phyloP scores from a whole-genome alignment of 2,113 vertebrate genomes.

The Accipiter cooperii region DNA sequence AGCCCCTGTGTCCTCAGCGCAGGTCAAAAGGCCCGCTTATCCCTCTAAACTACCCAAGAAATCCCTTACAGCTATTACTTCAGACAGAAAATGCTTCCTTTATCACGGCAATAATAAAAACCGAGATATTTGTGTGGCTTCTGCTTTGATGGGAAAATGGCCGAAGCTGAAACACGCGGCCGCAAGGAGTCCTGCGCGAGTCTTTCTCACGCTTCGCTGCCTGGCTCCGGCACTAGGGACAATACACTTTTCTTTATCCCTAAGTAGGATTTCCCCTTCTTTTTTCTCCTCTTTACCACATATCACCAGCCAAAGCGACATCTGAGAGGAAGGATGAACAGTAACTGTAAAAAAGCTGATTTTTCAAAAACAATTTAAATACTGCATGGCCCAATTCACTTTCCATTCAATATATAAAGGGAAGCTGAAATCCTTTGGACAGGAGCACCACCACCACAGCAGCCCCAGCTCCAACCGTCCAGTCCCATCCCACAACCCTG shows the following conservation, averaged over 20 bases:
- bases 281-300: background rate
- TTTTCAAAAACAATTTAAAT: background rate
- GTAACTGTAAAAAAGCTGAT: background rate
- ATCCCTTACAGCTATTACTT: background rate
- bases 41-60: background rate
- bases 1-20: background rate
- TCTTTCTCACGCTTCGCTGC: background rate
- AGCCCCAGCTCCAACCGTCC: background rate
- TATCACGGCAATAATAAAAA: background rate
- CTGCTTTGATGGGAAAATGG: background rate
- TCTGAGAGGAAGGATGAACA: background rate
- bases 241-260: background rate
- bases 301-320: background rate
- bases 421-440: background rate
- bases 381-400: background rate
- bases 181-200: fast-evolving
- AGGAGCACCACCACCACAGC: background rate
- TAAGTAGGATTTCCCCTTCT: background rate
- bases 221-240: background rate
- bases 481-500: background rate
- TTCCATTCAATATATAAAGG: background rate
- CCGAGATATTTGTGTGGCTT: background rate
- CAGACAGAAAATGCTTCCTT: background rate
- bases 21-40: background rate
- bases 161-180: fast-evolving